phyloP scores from a whole-genome alignment of 2,797 vertebrate species.

The Sebastes trivittatus region DNA sequence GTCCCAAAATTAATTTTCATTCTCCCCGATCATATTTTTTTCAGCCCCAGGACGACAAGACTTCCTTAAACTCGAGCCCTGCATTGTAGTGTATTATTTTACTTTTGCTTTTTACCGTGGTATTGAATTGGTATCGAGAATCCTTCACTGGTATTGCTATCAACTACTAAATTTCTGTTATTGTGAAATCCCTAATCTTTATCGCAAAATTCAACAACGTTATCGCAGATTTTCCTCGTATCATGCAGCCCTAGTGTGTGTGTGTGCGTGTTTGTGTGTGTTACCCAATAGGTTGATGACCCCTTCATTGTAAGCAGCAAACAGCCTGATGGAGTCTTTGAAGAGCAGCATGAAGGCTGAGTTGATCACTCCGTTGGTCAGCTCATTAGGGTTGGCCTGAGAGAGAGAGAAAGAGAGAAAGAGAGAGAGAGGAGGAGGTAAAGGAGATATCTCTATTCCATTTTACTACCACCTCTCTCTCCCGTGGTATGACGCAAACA shows the following conservation, averaged over 20 bases:
- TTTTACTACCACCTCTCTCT: background rate
- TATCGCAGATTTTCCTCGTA: too few relatives aligned
- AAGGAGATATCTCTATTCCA: too few relatives aligned
- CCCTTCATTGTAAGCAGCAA: slow-evolving; percentile 96
- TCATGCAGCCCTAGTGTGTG: background rate
- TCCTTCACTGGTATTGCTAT: too few relatives aligned
- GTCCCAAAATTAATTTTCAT: too few relatives aligned
- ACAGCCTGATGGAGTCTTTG: slow-evolving; percentile 96
- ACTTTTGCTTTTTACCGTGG: too few relatives aligned
- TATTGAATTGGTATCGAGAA: too few relatives aligned
- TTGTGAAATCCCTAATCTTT: too few relatives aligned
- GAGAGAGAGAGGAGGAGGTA: background rate
- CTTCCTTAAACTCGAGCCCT: rapidly evolving
- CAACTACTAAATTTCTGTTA: too few relatives aligned
- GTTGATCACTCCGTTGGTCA: slow-evolving; percentile 94
- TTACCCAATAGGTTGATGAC: slow-evolving; percentile 96
- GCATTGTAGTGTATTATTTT: too few relatives aligned
- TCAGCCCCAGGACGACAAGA: rapidly evolving
- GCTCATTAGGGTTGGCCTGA: slow-evolving; percentile 93
- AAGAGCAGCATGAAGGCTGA: slow-evolving; percentile 97
- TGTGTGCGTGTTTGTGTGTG: slow-evolving; percentile 32
- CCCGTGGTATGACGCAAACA: background rate
- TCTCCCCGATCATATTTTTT: too few relatives aligned
- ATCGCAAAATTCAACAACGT: too few relatives aligned
- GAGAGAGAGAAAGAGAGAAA: slow-evolving; percentile 24